Conservation (phyloP, 2,888 invertebrate species). For the Cryptocheilus praepositus region DNA sequence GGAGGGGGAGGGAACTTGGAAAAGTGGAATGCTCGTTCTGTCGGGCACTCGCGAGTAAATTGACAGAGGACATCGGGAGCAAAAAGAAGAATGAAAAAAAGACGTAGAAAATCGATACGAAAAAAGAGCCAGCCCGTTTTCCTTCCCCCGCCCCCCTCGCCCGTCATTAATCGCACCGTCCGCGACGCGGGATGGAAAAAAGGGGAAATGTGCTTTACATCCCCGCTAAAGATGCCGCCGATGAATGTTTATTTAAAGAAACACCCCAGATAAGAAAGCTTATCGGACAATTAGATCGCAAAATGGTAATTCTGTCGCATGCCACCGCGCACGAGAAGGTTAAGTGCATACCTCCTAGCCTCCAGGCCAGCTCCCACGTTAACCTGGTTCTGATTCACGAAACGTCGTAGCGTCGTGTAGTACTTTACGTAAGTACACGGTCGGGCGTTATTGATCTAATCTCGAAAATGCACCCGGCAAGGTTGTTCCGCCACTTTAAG, state of each 20-base stretch:
- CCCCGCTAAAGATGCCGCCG: not conserved
- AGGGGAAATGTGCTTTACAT: too few species aligned
- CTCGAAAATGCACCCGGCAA: slow-evolving; percentile 38
- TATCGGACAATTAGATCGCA: not conserved
- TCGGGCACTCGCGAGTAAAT: too few species aligned
- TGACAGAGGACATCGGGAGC: too few species aligned
- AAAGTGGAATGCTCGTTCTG: too few species aligned
- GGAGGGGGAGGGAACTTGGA: too few species aligned
- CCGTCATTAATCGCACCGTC: too few species aligned
- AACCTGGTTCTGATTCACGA: slow-evolving; percentile 34
- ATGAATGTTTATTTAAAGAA: slow-evolving; percentile 7
- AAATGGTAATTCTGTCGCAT: not conserved
- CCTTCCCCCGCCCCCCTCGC: too few species aligned
- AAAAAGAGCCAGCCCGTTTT: too few species aligned
- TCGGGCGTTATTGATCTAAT: slow-evolving; percentile 53
- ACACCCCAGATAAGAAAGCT: not conserved
- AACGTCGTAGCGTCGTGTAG: slow-evolving; percentile 28
- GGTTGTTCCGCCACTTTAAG: slow-evolving; percentile 25
- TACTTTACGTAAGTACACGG: slow-evolving; percentile 53
- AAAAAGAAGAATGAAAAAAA: too few species aligned
- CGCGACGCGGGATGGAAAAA: too few species aligned
- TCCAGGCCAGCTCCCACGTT: not conserved
- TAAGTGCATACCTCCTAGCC: slow-evolving; percentile 13
- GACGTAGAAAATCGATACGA: too few species aligned
- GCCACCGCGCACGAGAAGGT: slow-evolving; percentile 12